phyloP scores from a whole-genome alignment of 2,797 vertebrate genomes.

The Spinus pinus region DNA sequence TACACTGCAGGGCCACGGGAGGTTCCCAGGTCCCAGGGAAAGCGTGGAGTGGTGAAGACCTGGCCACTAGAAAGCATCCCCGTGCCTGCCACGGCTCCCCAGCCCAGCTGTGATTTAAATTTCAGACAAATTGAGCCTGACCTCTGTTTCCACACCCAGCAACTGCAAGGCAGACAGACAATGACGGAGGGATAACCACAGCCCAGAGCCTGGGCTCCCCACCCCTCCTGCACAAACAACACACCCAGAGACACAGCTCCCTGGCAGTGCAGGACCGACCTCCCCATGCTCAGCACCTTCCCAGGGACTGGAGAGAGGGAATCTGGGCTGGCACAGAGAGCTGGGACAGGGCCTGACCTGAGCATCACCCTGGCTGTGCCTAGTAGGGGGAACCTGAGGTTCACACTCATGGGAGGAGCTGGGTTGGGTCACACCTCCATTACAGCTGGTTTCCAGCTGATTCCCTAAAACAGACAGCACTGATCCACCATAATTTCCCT shows the following conservation, averaged over 20 bases:
- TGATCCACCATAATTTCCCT: not conserved
- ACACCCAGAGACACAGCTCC: not conserved
- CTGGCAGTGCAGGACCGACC: not conserved
- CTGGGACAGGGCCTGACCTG: not conserved
- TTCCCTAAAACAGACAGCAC: not conserved
- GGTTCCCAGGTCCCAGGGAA: not conserved
- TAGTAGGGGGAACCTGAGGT: not conserved
- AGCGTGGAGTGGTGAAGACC: not conserved
- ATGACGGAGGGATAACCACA: not conserved
- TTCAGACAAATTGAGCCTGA: not conserved
- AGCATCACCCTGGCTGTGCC: not conserved
- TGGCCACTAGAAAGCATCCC: not conserved
- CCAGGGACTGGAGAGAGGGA: rapidly evolving
- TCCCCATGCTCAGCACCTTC: not conserved
- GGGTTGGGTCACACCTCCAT: not conserved
- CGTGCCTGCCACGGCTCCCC: not conserved
- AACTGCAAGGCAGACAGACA: not conserved
- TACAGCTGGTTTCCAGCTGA: not conserved
- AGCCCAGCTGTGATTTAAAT: not conserved
- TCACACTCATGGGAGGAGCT: not conserved
- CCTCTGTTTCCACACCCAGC: slow-evolving; percentile 26
- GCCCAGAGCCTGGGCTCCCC: not conserved
- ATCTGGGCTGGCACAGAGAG: rapidly evolving
- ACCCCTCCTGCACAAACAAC: slow-evolving; percentile 18
- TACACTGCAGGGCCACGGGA: not conserved